Evolutionary conservation across 2,888 invertebrate genomes (phyloP), one percentile per base, ranked within the genome.

Genomic region (Drosophila fulvimacula): DNA sequence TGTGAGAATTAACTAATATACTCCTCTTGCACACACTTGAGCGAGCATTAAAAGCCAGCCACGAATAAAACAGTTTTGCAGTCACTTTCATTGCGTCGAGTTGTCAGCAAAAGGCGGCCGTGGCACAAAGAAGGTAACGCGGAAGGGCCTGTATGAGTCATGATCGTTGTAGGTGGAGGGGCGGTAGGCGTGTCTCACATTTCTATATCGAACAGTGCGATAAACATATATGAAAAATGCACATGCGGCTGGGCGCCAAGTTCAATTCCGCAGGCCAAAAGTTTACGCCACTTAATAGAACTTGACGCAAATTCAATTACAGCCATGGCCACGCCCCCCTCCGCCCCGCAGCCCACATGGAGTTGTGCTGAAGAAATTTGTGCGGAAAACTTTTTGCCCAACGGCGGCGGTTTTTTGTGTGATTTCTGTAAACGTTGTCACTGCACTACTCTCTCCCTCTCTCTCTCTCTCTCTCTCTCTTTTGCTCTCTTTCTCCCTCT

Each of bases 211-310:
- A 79, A 83, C 81, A 77, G 63, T 83, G 81, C 89, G 79, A 86
- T 83, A 86, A 84, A 87, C 89, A 88, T 85, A 86, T 85, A 88
- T 87, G 89, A 85, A 79, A 85, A 88, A 88, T 88, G 85, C 84
- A 85, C 84, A 85, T 87, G 81, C 79, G 79, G 58, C 71, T 66
- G 68, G 68, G 83, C 68, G 87, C 84, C 84, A 79, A 82, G 81
- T 86, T 83, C 82, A 76, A 81, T 78, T 87, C 81, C 71, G 68
- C 57, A 67, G 75, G 78, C 89, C 76, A 83, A 81, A 86, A 85
- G 85, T 85, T 85, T 89, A 81, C 88, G 85, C 89, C 85, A 85
- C 85, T 85, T 85, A 85, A 85, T 89, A 79, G 85, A 85, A 85
- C 89, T 85, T 87, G 86, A 87, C 89, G 88, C 88, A 89, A 85